These are phyloP conservation scores for Enoplosus armatus DNA, from an alignment of 2,797 vertebrate species.

Conservation along the genomic window DNA sequence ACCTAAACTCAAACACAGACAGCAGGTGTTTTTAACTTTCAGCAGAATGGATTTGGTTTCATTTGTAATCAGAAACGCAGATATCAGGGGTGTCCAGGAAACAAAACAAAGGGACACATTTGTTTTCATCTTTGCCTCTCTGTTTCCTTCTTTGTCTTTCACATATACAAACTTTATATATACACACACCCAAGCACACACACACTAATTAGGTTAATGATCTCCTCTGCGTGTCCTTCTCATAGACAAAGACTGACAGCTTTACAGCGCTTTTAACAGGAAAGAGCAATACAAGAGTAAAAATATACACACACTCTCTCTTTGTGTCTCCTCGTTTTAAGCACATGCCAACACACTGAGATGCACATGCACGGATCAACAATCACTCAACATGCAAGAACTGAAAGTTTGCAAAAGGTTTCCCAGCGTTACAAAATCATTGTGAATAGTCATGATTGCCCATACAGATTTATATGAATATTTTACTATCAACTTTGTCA, in stretches of 20 bases:
- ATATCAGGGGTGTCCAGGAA: neutral
- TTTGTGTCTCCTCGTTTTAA: neutral
- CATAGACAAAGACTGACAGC: constrained; percentile 53
- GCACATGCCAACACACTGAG: neutral
- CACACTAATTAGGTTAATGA: constrained; percentile 68
- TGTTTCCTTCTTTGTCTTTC: constrained; percentile 18
- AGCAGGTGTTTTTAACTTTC: constrained; percentile 24
- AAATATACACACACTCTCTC: constrained; percentile 16
- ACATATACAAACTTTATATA: constrained; percentile 42
- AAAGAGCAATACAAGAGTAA: constrained; percentile 20
- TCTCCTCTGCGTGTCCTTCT: constrained; percentile 54
- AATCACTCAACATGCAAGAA: constrained; percentile 10
- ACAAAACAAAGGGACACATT: constrained; percentile 36
- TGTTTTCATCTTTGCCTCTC: constrained; percentile 54
- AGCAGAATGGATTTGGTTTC: constrained; percentile 1
- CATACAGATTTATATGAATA: too few species aligned
- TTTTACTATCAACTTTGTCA: too few species aligned
- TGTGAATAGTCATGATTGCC: too few species aligned
- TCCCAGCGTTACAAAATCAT: too few species aligned
- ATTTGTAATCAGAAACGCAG: constrained; percentile 15
- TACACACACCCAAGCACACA: constrained; percentile 52
- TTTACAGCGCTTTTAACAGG: constrained; percentile 44
- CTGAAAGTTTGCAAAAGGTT: neutral
- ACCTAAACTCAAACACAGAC: neutral
- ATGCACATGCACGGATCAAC: neutral